A percentile compares a stretch with the other conserved stretches of the same genome.
Conservation (phyloP, 1,140 invertebrate genomes). For the Dreissena rostriformis region DNA sequence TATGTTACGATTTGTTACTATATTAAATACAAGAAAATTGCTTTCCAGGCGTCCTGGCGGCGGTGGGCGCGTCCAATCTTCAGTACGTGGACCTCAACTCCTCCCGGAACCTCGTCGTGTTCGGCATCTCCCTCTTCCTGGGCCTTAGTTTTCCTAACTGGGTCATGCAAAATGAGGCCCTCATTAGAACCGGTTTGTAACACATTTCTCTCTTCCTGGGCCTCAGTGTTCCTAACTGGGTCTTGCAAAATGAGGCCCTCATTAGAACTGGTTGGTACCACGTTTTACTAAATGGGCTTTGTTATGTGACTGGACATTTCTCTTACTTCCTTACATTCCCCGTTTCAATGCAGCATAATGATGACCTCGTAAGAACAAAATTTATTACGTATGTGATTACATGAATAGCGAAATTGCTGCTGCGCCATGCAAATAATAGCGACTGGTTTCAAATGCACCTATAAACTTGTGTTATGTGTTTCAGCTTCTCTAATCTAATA, state of each 20-base stretch:
- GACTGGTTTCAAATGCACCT: no score
- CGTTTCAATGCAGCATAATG: no score
- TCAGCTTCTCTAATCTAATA: no score
- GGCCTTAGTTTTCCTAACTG: conserved; percentile 92
- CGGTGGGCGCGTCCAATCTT: conserved; percentile 86
- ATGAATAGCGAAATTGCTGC: no score
- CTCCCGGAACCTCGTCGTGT: conserved; percentile 90
- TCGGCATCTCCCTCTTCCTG: conserved; percentile 94
- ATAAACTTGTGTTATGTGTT: no score
- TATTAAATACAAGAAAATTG: no score
- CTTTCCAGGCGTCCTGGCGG: conserved; percentile 80
- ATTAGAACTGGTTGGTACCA: conserved; percentile 64
- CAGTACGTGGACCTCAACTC: conserved; percentile 93
- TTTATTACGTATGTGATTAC: no score
- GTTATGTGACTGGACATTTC: no score
- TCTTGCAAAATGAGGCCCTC: conserved; percentile 36
- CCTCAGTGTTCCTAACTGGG: conserved; percentile 87
- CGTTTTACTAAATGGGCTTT: background rate
- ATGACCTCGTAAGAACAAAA: no score
- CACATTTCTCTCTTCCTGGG: conserved; percentile 90
- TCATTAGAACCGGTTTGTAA: conserved; percentile 86
- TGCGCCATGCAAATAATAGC: no score
- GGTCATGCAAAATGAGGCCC: conserved; percentile 72
- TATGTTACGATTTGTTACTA: no score
- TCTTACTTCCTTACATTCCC: no score